Percentiles rank a stretch among this genome's conserved stretches.
phyloP scores from a whole-genome alignment of 2,113 vertebrate species.

The Nycticebus coucang region DNA sequence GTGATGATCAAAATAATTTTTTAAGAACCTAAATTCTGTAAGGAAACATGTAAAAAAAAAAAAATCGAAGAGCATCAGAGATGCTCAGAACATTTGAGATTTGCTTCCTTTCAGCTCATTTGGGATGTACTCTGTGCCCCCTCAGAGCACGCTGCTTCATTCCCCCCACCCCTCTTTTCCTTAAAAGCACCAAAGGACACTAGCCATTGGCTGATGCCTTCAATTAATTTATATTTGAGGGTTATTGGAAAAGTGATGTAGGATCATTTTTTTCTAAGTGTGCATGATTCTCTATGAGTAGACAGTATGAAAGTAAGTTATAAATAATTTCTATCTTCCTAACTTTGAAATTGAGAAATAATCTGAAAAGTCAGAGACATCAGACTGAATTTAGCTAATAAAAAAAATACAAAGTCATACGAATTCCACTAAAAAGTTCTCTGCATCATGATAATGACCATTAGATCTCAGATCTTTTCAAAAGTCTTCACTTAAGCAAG shows the following conservation, averaged over 20 bases:
- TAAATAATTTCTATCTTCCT: background rate
- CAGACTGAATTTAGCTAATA: background rate
- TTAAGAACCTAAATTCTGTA: background rate
- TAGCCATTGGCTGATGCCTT: background rate
- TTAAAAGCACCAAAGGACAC: background rate
- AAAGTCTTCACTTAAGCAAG: background rate
- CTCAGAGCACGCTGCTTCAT: background rate
- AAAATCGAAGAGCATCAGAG: background rate
- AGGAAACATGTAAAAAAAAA: background rate
- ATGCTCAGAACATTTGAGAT: background rate
- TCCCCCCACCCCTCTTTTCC: background rate
- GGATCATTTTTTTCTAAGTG: background rate
- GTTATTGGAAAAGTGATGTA: background rate
- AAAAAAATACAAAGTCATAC: background rate
- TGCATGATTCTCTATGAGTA: background rate
- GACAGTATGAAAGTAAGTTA: background rate
- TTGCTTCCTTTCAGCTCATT: background rate
- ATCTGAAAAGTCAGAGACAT: background rate
- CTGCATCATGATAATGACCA: background rate
- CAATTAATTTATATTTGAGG: background rate
- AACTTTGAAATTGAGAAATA: background rate
- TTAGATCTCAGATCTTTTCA: background rate
- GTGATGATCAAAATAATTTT: background rate
- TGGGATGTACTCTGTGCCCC: background rate
- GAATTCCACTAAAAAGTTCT: background rate